Evolutionary conservation across 2,888 invertebrate genomes (phyloP).

Genomic region (Cephus sareptanus): DNA sequence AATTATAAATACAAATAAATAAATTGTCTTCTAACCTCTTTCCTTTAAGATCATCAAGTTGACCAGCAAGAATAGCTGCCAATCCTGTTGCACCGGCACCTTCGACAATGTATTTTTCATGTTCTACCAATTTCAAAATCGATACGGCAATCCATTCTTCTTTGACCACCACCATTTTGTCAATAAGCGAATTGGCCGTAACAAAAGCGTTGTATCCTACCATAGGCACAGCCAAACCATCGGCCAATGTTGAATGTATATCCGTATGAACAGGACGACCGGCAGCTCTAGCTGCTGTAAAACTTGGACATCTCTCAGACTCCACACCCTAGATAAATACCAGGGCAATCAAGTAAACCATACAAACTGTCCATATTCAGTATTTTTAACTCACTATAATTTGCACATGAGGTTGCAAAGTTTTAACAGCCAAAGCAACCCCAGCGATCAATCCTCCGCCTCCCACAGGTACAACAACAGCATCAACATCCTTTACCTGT

Average conservation of each 20-base stretch:
- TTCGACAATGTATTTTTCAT: conserved; percentile 91
- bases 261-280: conserved; percentile 77
- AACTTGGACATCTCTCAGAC: conserved; percentile 91
- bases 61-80: conserved; percentile 85
- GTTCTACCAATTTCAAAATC: conserved; percentile 81
- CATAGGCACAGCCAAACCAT: conserved; percentile 88
- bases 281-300: conserved; percentile 77
- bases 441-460: conserved; percentile 96
- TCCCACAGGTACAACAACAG: conserved; percentile 91
- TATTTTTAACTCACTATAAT: conserved; percentile 79
- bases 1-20: neutral
- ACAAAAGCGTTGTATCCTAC: conserved; percentile 88
- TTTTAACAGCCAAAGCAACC: conserved; percentile 88
- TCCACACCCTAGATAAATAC: conserved; percentile 80
- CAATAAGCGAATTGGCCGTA: conserved; percentile 78
- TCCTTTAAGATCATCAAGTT: conserved; percentile 81
- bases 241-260: conserved; percentile 82
- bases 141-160: conserved; percentile 88
- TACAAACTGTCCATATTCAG: neutral
- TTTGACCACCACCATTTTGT: conserved; percentile 84
- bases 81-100: conserved; percentile 90
- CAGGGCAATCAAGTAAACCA: neutral
- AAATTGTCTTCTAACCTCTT: conserved; percentile 73
- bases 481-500: conserved; percentile 88
- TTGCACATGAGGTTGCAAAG: conserved; percentile 82